Base-by-base conservation (phyloP, 2,888 invertebrate genomes). In the Aromia moschata region DNA sequence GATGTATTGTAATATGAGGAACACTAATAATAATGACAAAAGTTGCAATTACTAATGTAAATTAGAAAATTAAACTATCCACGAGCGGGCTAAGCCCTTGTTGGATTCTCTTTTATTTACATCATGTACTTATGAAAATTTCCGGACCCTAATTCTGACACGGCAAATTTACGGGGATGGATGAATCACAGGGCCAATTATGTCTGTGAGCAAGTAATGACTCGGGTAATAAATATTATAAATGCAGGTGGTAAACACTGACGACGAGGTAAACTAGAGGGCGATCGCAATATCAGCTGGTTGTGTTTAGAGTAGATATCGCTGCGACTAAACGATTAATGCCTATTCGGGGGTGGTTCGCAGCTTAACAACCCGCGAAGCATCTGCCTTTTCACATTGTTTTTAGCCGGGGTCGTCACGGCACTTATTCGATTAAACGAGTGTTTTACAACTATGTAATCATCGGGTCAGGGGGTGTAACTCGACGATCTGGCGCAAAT, bases 331-430 rank as follows among this genome's bases (percentile, higher is more conserved):
- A 61, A 49, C 57, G 47, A 61, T 61, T 57, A 61, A 44, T 38
- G 31, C 31, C 54, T 53, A 44, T 53, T 54, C 41, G 45, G 25
- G 65, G 37, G 45, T 60, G 47, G 61, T 58, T 52, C 43, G 47
- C 59, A 46, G 56, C 53, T 58, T 54, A 61, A 61, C 60, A 64
- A 64, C 58, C 60, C 64, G 45, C 60, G 58, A 61, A 64, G 64
- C 74, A 74, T 73, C 70, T 74, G 74, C 69, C 65, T 62, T 56
- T 74, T 74, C 74, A 70, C 74, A 74, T 74, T 71, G 73, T 74
- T 74, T 72, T 68, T 68, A 69, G 59, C 55, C 60, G 64, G 68
- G 64, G 53, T 60, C 63, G 70, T 66, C 69, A 70, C 70, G 71
- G 68, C 65, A 70, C 68, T 71, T 65, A 68, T 67, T 67, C 68